These are phyloP conservation scores for Gerris lacustris DNA, from an alignment of 2,888 invertebrate species.

Conservation along the genomic window DNA sequence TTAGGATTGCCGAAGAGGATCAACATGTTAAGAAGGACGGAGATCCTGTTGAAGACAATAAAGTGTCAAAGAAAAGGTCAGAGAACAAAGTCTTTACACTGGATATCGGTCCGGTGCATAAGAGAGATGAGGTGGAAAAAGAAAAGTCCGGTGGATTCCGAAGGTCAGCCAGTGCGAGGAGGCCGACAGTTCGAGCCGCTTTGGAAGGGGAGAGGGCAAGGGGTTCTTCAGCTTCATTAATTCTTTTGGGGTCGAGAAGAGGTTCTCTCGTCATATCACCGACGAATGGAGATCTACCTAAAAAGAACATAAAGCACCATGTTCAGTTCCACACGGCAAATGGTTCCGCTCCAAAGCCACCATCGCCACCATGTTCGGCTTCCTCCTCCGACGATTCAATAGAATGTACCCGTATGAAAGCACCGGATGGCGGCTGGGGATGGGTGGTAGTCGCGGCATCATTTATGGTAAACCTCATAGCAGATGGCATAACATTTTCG, in stretches of 20 bases:
- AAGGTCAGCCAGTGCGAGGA: slow-evolving; percentile 7
- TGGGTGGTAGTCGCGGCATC: slow-evolving; percentile 85
- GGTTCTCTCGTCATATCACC: slow-evolving; percentile 27
- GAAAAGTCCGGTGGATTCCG: background rate
- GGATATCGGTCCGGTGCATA: background rate
- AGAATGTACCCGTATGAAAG: slow-evolving; percentile 52
- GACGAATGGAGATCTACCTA: slow-evolving; percentile 18
- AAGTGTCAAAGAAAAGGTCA: background rate
- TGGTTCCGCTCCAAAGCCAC: slow-evolving; percentile 16
- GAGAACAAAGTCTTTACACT: background rate
- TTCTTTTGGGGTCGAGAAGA: slow-evolving; percentile 8
- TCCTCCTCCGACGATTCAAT: slow-evolving; percentile 49
- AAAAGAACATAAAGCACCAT: slow-evolving; percentile 19
- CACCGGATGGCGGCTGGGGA: slow-evolving; percentile 84
- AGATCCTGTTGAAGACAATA: background rate
- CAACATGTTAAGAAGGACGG: background rate
- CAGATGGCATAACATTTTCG: slow-evolving; percentile 83
- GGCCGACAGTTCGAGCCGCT: background rate
- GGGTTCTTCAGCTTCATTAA: slow-evolving; percentile 2
- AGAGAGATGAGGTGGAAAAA: background rate
- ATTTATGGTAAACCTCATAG: slow-evolving; percentile 79
- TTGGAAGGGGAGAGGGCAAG: background rate
- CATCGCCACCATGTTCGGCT: slow-evolving; percentile 21
- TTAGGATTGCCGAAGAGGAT: background rate
- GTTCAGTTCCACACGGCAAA: slow-evolving; percentile 19